phyloP scores from a whole-genome alignment of 2,113 vertebrate species.

The Myiagra hebetior region DNA sequence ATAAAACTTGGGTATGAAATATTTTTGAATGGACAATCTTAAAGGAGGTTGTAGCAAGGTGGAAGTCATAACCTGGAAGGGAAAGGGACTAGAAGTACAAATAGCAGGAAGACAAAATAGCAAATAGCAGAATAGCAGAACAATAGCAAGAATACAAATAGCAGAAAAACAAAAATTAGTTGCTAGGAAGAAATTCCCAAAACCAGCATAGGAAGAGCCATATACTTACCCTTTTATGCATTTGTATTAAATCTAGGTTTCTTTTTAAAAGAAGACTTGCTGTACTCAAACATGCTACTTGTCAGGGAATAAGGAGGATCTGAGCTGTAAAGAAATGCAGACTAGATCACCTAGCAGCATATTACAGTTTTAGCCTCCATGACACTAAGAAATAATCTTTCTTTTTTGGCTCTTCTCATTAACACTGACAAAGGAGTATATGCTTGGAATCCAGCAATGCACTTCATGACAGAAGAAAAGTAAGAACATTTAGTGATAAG shows the following conservation, averaged over 20 bases:
- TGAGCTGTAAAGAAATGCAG: background rate
- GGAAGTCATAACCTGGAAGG: background rate
- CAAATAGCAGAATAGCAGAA: no score
- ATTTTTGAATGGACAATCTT: background rate
- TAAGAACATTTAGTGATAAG: background rate
- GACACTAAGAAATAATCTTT: background rate
- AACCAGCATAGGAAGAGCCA: background rate
- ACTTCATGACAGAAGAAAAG: background rate
- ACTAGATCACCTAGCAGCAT: background rate
- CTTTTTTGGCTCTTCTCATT: background rate
- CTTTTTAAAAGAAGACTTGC: background rate
- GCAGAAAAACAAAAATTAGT: background rate
- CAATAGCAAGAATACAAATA: no score
- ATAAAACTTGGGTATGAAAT: background rate
- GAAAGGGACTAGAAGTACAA: background rate
- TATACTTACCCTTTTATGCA: background rate
- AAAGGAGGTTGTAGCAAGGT: background rate
- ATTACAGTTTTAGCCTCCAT: background rate
- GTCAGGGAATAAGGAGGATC: background rate
- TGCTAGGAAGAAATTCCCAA: background rate
- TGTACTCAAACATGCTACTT: background rate
- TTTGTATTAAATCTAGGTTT: background rate
- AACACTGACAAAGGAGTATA: background rate
- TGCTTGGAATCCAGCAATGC: background rate
- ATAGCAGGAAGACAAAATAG: no score